Base-by-base conservation (phyloP, 2,797 vertebrate genomes). In the Galago senegalensis region DNA sequence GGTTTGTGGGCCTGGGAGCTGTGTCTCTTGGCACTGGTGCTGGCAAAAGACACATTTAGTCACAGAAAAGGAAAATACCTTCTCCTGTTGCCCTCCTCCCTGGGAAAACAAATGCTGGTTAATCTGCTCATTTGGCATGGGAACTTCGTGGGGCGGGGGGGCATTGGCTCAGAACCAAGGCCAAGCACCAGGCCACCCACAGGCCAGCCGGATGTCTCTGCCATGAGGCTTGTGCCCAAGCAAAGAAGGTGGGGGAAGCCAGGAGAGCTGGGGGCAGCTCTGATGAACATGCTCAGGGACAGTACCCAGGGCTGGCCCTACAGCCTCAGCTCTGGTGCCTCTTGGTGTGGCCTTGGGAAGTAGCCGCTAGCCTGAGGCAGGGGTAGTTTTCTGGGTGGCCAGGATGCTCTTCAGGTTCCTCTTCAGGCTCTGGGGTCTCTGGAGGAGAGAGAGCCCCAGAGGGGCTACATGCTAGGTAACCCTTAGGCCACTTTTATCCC, bases 331-430 rank as follows among this genome's bases (percentile, higher is more conserved):
- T 31, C 56, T 58, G 2, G 3, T 34, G 5, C 49, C n/a, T 23
- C 20, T 5, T n/a, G 53, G 31, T n/a, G 4, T 1, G 2, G 17
- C 40, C 20, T 23, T 4, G 69, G 46, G 21, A 65, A 13, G 34
- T 63, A 58, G 40, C 27, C 13, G 1, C 69, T 2, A 0, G 29
- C 27, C 56, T 13, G 18, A n/a, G 60, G 5, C 2, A 0, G 34
- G 76, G 17, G 21, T 25, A 6, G 29, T 21, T 37, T 16, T 63
- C 56, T 5, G 20, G 14, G 8, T 0, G 0, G 17, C 2, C 2
- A 10, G 25, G 60, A 0, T 2, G 8, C 23, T 27, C 25, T 58
- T 31, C 21, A 10, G 0, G 0, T 2, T 0, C 67, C 3, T 1
- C 23, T 13, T 67, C 17, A 1, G 31, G 7, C 8, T 8, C 21